Conservation (phyloP, 2,888 invertebrate genomes). For the Resseliella maxima region DNA sequence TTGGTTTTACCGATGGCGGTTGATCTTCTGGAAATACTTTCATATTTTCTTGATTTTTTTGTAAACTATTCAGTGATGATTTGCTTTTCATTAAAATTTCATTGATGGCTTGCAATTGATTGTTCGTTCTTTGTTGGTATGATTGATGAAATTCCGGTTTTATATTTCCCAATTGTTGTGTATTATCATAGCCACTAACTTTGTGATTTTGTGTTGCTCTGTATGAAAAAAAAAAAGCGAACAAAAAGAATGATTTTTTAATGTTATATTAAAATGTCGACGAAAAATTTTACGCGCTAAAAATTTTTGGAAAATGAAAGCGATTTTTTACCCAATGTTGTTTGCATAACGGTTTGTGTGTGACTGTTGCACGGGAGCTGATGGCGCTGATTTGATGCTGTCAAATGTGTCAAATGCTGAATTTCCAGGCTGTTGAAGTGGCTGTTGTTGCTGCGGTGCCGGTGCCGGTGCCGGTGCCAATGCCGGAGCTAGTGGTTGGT, state of each 20-base stretch:
- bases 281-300: background rate
- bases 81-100: constrained; percentile 17
- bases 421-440: constrained; percentile 59
- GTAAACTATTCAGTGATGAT: background rate
- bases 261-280: background rate
- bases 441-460: constrained; percentile 57
- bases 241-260: background rate
- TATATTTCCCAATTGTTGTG: background rate
- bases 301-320: background rate
- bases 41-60: constrained; percentile 14
- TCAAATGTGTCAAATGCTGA: constrained; percentile 59
- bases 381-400: constrained; percentile 57
- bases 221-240: background rate
- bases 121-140: constrained; percentile 9
- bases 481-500: background rate
- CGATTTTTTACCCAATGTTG: constrained; percentile 10
- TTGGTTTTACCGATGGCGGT: constrained; percentile 7
- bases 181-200: background rate
- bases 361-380: constrained; percentile 56
- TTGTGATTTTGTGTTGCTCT: background rate
- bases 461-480: background rate
- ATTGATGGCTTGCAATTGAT: constrained; percentile 42
- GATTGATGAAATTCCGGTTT: background rate
- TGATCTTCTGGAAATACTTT: constrained; percentile 53
- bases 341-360: constrained; percentile 57